A percentile compares a stretch with the other conserved stretches of the same genome.
phyloP scores from a whole-genome alignment of 2,888 invertebrate species.

The Macrophya annulata region DNA sequence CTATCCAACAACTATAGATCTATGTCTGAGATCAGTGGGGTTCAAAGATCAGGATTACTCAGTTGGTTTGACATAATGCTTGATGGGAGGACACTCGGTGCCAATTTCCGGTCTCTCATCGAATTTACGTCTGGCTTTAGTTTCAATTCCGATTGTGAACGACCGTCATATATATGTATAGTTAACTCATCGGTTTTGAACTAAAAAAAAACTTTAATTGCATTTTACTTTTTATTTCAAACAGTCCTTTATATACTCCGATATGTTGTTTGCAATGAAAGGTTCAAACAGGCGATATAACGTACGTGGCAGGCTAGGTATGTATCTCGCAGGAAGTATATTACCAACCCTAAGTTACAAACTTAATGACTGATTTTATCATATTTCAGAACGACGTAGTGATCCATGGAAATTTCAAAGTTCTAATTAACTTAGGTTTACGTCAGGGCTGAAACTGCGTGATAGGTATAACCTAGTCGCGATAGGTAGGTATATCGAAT shows the following conservation, averaged over 20 bases:
- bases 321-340: too few species aligned
- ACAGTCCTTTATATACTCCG: background rate
- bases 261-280: background rate
- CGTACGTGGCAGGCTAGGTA: too few species aligned
- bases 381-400: background rate
- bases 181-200: background rate
- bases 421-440: conserved; percentile 45
- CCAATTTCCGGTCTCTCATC: conserved; percentile 23
- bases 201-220: conserved; percentile 17
- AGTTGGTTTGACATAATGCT: background rate
- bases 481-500: background rate
- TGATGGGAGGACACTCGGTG: conserved; percentile 8
- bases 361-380: background rate
- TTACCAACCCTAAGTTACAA: too few species aligned
- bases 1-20: too few species aligned
- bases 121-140: background rate
- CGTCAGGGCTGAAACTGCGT: conserved; percentile 30
- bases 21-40: background rate
- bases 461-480: background rate
- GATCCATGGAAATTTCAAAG: conserved; percentile 34
- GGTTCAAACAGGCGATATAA: background rate
- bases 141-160: conserved; percentile 14
- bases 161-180: background rate
- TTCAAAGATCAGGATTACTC: background rate
- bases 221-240: background rate